Conservation (phyloP, 2,113 vertebrate species). For the Lutjanus erythropterus region DNA sequence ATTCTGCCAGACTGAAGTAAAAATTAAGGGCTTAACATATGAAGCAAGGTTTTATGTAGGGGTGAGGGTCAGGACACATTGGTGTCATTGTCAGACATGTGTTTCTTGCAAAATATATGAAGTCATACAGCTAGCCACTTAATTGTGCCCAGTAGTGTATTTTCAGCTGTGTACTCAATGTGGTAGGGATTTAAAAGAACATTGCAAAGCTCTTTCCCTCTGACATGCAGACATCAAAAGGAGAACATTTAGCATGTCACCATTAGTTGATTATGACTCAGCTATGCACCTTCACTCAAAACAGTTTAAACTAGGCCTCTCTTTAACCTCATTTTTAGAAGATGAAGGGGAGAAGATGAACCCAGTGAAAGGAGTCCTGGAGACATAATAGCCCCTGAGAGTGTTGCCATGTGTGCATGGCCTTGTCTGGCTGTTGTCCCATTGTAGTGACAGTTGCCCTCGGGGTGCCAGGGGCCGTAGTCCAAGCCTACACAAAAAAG, state of each 20-base stretch:
- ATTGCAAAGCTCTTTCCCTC: conserved; percentile 24
- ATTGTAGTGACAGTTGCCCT: conserved; percentile 76
- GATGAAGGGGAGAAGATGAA: conserved; percentile 77
- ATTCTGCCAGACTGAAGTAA: conserved; percentile 21
- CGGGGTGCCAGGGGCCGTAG: conserved; percentile 55
- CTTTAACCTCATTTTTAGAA: conserved; percentile 67
- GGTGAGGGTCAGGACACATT: background rate
- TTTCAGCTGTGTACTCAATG: conserved; percentile 51
- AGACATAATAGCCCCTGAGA: conserved; percentile 75
- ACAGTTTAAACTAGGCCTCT: conserved; percentile 60
- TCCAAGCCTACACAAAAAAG: conserved; percentile 45
- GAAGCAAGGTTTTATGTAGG: background rate
- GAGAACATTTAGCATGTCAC: conserved; percentile 67
- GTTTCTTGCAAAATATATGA: conserved; percentile 39
- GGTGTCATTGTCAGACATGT: conserved; percentile 33
- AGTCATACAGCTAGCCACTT: conserved; percentile 27
- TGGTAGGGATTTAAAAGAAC: conserved; percentile 46
- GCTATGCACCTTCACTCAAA: conserved; percentile 59
- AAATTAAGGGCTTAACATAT: conserved; percentile 32
- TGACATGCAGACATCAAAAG: conserved; percentile 67
- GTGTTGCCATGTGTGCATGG: conserved; percentile 80
- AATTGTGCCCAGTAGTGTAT: conserved; percentile 36
- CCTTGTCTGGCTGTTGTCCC: conserved; percentile 71
- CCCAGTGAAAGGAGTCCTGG: conserved; percentile 54
- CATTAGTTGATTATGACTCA: conserved; percentile 65